Evolutionary conservation across 2,797 vertebrate genomes (phyloP), one percentile per base, ranked within the genome.

Genomic region (Tachyglossus aculeatus): DNA sequence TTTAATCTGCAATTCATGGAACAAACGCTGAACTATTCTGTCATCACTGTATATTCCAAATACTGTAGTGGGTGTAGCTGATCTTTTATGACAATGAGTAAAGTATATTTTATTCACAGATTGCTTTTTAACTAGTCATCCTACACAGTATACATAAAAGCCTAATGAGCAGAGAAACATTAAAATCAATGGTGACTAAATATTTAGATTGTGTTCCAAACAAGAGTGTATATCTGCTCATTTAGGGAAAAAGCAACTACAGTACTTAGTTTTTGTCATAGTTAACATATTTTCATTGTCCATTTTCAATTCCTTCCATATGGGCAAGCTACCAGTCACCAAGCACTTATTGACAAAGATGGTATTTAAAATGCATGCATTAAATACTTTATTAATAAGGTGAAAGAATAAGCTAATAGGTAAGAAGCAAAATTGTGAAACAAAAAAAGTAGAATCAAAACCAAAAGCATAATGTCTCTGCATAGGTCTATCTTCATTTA

Each of bases 121-220:
- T 78, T 82, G 79, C 82, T 86, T 88, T 77, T 88, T 86, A 81
- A 86, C 84, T 80, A 69, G 86, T 89, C 76, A 59, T 51, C 70
- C 71, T 64, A 81, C 82, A 43, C 37, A 68, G 80, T 74, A 80
- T 70, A 74, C 70, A 78, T 83, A 88, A 89, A 86, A 80, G 77
- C 67, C 86, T 87, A 90, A 86, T 88, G 90, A 88, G 76, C 78
- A 75, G 71, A 77, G 86, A 85, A 67, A 68, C 82, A 80, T 83
- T 89, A 87, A 81, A 88, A 89, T 81, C 88, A 91, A 89, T 89
- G 86, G 76, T 88, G 85, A 91, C 73, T 75, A 89, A 90, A 83
- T 85, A 75, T 87, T 89, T 88, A 86, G 71, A 61, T 85, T 86
- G 77, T 83, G 84, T 72, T 90, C 80, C 84, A 79, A 77, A 89